A percentile compares a stretch with the other conserved stretches of the same genome.
Evolutionary conservation across 2,888 invertebrate species (phyloP).

Genomic region (Hyposoter dolosus): DNA sequence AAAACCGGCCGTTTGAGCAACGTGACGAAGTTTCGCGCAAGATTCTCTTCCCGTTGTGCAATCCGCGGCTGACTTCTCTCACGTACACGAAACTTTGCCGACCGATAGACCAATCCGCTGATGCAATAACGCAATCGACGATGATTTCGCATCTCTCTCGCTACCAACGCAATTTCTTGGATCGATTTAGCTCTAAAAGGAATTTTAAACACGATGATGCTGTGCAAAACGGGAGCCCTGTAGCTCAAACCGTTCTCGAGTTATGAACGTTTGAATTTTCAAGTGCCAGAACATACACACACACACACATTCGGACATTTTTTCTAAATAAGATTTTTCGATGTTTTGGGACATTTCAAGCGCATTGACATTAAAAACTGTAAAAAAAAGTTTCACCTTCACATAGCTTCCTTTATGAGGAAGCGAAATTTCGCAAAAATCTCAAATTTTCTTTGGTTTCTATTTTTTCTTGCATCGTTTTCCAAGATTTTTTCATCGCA

Average conservation of each 20-base stretch:
- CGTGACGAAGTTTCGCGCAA: constrained; percentile 60
- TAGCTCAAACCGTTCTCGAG: no score
- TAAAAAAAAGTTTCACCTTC: no score
- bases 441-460: background rate
- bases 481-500: no score
- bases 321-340: no score
- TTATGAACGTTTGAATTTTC: no score
- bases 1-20: constrained; percentile 16
- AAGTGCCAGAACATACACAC: no score
- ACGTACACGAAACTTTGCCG: background rate
- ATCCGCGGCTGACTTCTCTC: constrained; percentile 18
- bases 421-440: background rate
- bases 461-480: background rate
- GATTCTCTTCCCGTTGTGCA: constrained; percentile 41
- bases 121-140: constrained; percentile 51
- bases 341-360: no score
- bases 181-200: background rate
- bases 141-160: background rate
- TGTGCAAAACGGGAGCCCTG: no score
- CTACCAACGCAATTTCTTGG: background rate
- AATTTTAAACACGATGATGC: no score
- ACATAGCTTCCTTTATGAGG: no score
- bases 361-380: no score
- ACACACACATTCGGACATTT: no score
- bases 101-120: constrained; percentile 31